Evolutionary conservation across 2,797 vertebrate genomes (phyloP).

Genomic region (Holocentrus rufus): DNA sequence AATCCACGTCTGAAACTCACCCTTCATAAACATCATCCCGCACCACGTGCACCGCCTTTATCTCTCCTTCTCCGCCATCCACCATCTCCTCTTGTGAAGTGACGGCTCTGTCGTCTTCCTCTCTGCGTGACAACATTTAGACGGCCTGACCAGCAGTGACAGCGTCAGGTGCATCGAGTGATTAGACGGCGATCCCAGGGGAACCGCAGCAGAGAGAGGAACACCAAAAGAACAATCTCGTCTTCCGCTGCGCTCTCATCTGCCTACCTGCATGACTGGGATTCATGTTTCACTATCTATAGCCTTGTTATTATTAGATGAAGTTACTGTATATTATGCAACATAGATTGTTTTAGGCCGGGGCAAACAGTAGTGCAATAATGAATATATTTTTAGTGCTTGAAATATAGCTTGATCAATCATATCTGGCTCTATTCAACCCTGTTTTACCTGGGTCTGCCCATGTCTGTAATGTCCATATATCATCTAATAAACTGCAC

Average conservation of each 20-base stretch:
- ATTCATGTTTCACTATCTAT: conserved; percentile 48
- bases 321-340: background rate
- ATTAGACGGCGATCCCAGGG: conserved; percentile 52
- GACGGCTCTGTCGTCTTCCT: conserved; percentile 42
- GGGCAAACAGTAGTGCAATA: background rate
- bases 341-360: background rate
- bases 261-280: conserved; percentile 5
- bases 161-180: conserved; percentile 59
- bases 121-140: conserved; percentile 36
- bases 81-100: conserved; percentile 35
- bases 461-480: conserved; percentile 18
- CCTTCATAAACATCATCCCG: conserved; percentile 10
- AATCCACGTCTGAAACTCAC: background rate
- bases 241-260: conserved; percentile 42
- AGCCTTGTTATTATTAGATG: conserved; percentile 35
- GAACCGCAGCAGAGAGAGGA: conserved; percentile 21
- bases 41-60: conserved; percentile 16
- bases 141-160: conserved; percentile 60
- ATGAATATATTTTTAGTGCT: too few relatives aligned
- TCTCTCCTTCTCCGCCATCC: conserved; percentile 32
- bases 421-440: background rate
- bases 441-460: background rate
- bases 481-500: conserved; percentile 26
- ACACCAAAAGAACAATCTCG: conserved; percentile 40
- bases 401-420: conserved; percentile 1